These are phyloP conservation scores for Drosophila bunnanda DNA, from an alignment of 2,888 invertebrate genomes.

Conservation along the genomic window DNA sequence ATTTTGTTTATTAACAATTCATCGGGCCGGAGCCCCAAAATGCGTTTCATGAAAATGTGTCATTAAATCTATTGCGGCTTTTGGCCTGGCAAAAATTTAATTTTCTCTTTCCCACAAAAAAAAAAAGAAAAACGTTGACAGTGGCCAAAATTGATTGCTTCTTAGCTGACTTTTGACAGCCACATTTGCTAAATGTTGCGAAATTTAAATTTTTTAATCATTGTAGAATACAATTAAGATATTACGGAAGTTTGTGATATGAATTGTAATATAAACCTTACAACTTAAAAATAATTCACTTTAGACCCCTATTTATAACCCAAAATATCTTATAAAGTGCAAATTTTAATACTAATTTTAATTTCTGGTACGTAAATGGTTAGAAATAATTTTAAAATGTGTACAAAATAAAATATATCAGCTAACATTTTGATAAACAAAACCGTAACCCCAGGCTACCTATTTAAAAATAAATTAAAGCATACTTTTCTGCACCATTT, in stretches of 20 bases:
- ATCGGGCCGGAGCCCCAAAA: conserved; percentile 10
- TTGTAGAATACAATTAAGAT: background rate
- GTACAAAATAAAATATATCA: background rate
- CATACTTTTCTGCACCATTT: background rate
- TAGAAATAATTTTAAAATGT: too few species aligned
- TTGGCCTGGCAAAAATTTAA: conserved; percentile 15
- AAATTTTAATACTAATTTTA: too few species aligned
- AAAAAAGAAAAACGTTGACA: background rate
- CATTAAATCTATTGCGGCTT: conserved; percentile 23
- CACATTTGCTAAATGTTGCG: background rate
- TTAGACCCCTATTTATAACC: too few species aligned
- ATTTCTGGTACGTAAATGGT: too few species aligned
- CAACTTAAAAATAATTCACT: background rate
- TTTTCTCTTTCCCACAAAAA: background rate
- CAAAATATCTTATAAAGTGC: too few species aligned
- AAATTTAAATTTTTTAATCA: background rate
- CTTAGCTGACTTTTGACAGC: conserved; percentile 1
- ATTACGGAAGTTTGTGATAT: background rate
- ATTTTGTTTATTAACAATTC: conserved; percentile 44
- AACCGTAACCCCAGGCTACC: background rate
- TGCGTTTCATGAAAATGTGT: conserved; percentile 11
- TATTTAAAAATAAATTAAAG: background rate
- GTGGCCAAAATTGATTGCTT: conserved; percentile 9
- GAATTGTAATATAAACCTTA: too few species aligned
- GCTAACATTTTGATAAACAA: background rate